A percentile compares a stretch with the other conserved stretches of the same genome.
phyloP scores from a whole-genome alignment of 2,113 vertebrate species.

The Trematocara marginatum region DNA sequence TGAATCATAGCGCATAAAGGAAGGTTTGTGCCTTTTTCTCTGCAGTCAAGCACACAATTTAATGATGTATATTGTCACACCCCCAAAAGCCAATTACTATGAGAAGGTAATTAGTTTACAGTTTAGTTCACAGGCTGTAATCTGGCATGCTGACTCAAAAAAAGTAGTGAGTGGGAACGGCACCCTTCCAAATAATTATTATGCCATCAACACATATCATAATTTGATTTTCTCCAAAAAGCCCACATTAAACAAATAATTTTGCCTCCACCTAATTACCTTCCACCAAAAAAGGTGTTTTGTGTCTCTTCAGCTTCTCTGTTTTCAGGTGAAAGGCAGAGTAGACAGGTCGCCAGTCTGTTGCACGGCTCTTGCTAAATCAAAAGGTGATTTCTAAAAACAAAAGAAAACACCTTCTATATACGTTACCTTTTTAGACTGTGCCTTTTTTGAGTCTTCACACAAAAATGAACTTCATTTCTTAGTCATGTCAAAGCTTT shows the following conservation, averaged over 20 bases:
- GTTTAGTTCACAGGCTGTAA: background rate
- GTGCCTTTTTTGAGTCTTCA: background rate
- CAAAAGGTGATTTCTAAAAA: background rate
- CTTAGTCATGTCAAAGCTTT: background rate
- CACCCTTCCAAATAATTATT: background rate
- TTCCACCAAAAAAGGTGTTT: background rate
- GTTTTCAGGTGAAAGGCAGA: background rate
- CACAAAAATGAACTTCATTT: constrained; percentile 8
- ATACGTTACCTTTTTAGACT: background rate
- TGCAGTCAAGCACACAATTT: background rate
- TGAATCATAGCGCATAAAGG: background rate
- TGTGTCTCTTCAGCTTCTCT: background rate
- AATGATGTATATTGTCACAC: background rate
- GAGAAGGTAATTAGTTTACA: background rate
- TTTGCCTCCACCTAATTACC: background rate
- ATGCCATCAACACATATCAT: background rate
- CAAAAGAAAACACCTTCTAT: background rate
- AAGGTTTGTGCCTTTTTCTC: background rate
- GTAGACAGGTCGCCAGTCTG: background rate
- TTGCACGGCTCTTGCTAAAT: background rate
- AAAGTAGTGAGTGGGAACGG: background rate
- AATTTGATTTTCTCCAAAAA: background rate
- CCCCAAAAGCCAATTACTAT: background rate
- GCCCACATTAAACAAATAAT: background rate
- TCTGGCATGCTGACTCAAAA: background rate